Evolutionary conservation across 2,888 invertebrate genomes (phyloP).

Genomic region (Macroteleia sp.): DNA sequence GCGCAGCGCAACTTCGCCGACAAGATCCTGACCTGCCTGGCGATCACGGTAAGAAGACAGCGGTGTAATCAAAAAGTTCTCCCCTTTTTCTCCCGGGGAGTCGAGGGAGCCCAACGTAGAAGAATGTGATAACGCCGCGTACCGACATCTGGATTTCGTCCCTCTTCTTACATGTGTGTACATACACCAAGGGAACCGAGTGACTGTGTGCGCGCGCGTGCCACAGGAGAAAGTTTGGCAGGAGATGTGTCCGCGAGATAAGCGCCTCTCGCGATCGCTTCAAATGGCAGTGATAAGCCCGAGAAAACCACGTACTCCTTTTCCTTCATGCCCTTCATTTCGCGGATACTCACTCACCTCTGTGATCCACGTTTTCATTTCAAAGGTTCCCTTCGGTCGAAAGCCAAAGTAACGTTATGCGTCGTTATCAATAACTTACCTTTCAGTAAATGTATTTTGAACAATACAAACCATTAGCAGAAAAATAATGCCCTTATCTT

Average conservation of each 20-base stretch:
- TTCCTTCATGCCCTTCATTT: slow-evolving; percentile 25
- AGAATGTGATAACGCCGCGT: not conserved
- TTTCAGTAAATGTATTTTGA: not conserved
- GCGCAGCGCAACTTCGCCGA: slow-evolving; percentile 88
- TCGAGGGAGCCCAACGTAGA: not conserved
- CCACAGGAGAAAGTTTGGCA: slow-evolving; percentile 82
- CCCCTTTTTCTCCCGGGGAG: no score
- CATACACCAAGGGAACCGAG: not conserved
- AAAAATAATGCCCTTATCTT: no score
- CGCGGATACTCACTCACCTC: not conserved
- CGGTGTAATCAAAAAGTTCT: no score
- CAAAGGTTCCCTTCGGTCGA: not conserved
- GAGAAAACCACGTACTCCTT: slow-evolving; percentile 48
- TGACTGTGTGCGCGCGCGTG: slow-evolving; percentile 68
- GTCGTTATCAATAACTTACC: slow-evolving; percentile 13
- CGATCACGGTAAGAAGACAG: slow-evolving; percentile 75
- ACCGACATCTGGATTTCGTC: slow-evolving; percentile 19
- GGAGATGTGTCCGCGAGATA: slow-evolving; percentile 83
- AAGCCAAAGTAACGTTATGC: not conserved
- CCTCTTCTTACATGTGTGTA: not conserved
- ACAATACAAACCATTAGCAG: no score
- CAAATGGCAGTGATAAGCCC: slow-evolving; percentile 83
- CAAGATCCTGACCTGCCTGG: slow-evolving; percentile 85
- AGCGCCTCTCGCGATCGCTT: slow-evolving; percentile 77
- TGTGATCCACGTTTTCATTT: slow-evolving; percentile 6